Percentiles rank a stretch among this genome's conserved stretches.
phyloP scores from a whole-genome alignment of 2,888 invertebrate genomes.

The Dicyrtoma fusca region DNA sequence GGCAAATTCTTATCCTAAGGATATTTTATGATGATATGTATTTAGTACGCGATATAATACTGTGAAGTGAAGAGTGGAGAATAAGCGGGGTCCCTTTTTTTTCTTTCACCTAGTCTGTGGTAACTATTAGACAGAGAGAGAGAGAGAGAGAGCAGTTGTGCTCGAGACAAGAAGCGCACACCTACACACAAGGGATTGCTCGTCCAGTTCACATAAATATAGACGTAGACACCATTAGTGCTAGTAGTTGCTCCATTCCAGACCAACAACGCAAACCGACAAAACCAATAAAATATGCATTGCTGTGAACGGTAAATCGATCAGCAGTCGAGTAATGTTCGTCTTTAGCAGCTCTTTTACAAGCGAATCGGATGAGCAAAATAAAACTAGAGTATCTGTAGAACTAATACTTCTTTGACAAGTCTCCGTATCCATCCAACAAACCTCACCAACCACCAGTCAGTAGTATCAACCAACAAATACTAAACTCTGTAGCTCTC shows the following conservation, averaged over 20 bases:
- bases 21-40: slow-evolving; percentile 10
- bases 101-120: background rate
- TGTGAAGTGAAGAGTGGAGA: background rate
- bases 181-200: background rate
- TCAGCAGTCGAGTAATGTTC: slow-evolving; percentile 38
- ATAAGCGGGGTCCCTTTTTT: slow-evolving; percentile 6
- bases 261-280: slow-evolving; percentile 6
- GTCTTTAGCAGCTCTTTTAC: slow-evolving; percentile 11
- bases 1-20: background rate
- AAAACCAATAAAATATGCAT: slow-evolving; percentile 45
- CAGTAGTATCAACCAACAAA: too few relatives aligned
- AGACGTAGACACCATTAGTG: slow-evolving; percentile 9
- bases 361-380: slow-evolving; percentile 7
- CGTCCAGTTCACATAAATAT: slow-evolving; percentile 2
- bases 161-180: slow-evolving; percentile 1
- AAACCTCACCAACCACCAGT: too few relatives aligned
- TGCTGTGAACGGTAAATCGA: slow-evolving; percentile 41
- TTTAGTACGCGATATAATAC: background rate
- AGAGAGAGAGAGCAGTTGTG: background rate
- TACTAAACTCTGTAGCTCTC: too few relatives aligned
- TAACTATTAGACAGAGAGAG: background rate
- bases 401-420: too few relatives aligned
- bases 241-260: background rate
- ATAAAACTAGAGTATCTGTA: background rate
- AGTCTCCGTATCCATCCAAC: too few relatives aligned